phyloP scores from a whole-genome alignment of 35 echinoderm and acorn worm species.

The Holothuria glaberrima region DNA sequence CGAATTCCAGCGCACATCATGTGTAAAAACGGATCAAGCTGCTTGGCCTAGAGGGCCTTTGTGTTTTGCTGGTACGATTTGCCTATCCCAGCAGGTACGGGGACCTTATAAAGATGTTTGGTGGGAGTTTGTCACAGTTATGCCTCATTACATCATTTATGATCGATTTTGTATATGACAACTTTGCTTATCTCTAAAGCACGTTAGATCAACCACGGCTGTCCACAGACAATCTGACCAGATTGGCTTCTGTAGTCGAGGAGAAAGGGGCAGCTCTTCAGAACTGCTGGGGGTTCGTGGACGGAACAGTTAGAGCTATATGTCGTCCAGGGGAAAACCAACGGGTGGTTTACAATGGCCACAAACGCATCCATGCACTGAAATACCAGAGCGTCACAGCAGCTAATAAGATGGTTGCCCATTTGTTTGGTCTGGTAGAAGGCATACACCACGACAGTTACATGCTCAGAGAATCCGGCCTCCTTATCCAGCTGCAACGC shows the following conservation, averaged over 20 bases:
- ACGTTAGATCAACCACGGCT: slow-evolving; percentile 52
- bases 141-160: neutral
- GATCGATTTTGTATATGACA: slow-evolving; percentile 6
- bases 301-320: slow-evolving; percentile 41
- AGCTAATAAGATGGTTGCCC: neutral
- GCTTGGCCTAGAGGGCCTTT: slow-evolving; percentile 56
- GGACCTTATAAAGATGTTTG: slow-evolving; percentile 20
- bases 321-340: neutral
- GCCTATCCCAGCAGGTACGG: slow-evolving; percentile 43
- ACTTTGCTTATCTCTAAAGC: neutral
- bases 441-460: slow-evolving; percentile 30
- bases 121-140: slow-evolving; percentile 18
- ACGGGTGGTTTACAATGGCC: slow-evolving; percentile 18
- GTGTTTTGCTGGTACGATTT: slow-evolving; percentile 48
- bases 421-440: slow-evolving; percentile 39
- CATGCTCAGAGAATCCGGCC: slow-evolving; percentile 21
- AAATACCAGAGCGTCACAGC: slow-evolving; percentile 30
- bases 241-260: neutral
- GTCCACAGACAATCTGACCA: neutral
- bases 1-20: slow-evolving; percentile 30
- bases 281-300: slow-evolving; percentile 55
- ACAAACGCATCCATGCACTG: slow-evolving; percentile 24
- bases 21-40: slow-evolving; percentile 47
- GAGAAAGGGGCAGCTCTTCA: slow-evolving; percentile 29
- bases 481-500: no score